Conservation (phyloP, 2,113 vertebrate genomes). For the Desmodus rotundus region DNA sequence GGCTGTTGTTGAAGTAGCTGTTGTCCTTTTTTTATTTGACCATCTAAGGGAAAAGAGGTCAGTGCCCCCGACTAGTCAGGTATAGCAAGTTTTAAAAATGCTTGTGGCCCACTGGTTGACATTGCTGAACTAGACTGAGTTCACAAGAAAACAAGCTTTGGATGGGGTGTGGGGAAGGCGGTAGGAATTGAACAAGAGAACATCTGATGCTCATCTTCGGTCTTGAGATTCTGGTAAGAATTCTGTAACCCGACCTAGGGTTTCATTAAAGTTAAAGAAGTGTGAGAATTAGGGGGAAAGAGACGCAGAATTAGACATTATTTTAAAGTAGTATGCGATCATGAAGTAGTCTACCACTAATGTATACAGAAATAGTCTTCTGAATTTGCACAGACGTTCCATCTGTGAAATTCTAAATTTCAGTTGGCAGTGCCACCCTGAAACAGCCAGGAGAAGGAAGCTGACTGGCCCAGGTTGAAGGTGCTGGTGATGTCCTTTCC, state of each 20-base stretch:
- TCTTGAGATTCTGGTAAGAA: background rate
- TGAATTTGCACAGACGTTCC: background rate
- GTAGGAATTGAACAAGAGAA: background rate
- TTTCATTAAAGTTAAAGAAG: background rate
- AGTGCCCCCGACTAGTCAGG: no score
- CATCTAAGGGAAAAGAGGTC: no score
- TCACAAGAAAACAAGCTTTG: background rate
- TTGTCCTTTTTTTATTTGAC: no score
- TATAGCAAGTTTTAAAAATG: no score
- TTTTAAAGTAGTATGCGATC: background rate
- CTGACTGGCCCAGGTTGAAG: background rate
- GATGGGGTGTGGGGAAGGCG: accelerated
- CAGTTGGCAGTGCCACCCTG: background rate
- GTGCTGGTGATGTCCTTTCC: background rate
- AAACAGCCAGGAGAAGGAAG: background rate
- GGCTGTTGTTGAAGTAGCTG: no score
- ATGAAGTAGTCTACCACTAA: background rate
- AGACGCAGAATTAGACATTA: background rate
- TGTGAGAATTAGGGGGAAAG: background rate
- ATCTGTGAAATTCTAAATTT: background rate
- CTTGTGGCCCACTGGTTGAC: no score
- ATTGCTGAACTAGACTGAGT: background rate
- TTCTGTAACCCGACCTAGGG: background rate
- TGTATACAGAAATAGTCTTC: background rate
- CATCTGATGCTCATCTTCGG: background rate